Percentiles rank a stretch among this genome's conserved stretches.
Conservation (phyloP, 1,140 invertebrate genomes). For the Daktulosphaira vitifoliae region DNA sequence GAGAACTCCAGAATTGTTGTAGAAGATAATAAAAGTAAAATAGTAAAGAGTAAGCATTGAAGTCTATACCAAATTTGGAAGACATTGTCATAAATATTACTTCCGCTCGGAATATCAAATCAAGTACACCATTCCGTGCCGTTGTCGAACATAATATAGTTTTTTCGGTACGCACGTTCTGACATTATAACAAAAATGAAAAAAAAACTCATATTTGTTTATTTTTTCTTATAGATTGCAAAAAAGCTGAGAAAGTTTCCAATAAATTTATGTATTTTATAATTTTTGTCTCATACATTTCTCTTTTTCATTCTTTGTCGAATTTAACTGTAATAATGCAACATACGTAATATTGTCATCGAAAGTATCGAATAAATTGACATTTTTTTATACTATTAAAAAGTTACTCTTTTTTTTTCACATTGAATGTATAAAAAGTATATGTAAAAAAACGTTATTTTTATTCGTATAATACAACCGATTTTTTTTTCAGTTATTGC, state of each 20-base stretch:
- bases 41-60: too few relatives aligned
- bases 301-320: background rate
- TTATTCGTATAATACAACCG: too few relatives aligned
- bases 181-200: slow-evolving; percentile 18
- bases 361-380: background rate
- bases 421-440: background rate
- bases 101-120: slow-evolving; percentile 30
- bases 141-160: slow-evolving; percentile 2
- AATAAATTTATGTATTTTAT: background rate
- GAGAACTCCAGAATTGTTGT: too few relatives aligned
- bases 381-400: background rate
- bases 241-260: background rate
- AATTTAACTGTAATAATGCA: slow-evolving; percentile 1
- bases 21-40: too few relatives aligned
- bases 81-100: slow-evolving; percentile 9
- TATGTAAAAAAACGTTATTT: background rate
- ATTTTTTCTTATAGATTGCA: background rate
- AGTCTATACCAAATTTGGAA: too few relatives aligned
- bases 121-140: background rate
- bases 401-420: background rate
- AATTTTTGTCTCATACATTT: background rate
- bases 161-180: background rate
- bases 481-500: slow-evolving; percentile 11
- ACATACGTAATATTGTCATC: background rate
- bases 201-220: background rate